These are phyloP conservation scores for Drosophila subsilvestris DNA, from an alignment of 2,888 invertebrate species.

Conservation along the genomic window DNA sequence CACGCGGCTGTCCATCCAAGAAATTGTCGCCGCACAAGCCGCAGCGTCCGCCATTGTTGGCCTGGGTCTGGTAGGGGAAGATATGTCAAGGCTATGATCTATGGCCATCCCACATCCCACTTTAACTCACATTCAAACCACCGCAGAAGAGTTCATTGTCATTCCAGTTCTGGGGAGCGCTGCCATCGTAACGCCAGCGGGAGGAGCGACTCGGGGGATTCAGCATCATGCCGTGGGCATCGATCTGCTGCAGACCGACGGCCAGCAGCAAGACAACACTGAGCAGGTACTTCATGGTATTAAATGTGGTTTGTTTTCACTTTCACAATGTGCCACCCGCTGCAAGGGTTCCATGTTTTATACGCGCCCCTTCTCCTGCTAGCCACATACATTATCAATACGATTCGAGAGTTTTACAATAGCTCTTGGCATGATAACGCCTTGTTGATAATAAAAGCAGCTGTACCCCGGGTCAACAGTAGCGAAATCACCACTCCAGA, in stretches of 20 bases:
- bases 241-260: constrained; percentile 57
- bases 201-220: constrained; percentile 86
- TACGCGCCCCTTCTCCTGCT: constrained; percentile 30
- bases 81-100: too few relatives aligned
- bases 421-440: constrained; percentile 29
- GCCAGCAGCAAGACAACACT: constrained; percentile 55
- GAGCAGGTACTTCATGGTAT: constrained; percentile 58
- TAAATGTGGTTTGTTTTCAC: constrained; percentile 44
- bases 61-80: constrained; percentile 79
- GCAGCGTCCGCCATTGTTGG: constrained; percentile 84
- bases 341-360: constrained; percentile 12
- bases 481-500: constrained; percentile 9
- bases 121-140: constrained; percentile 81
- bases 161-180: constrained; percentile 85
- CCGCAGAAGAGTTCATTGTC: constrained; percentile 86
- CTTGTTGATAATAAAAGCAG: constrained; percentile 22
- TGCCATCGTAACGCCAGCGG: constrained; percentile 85
- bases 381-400: constrained; percentile 29
- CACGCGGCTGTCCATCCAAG: constrained; percentile 83
- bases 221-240: constrained; percentile 86
- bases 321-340: constrained; percentile 54
- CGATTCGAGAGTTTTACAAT: constrained; percentile 60
- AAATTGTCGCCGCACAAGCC: constrained; percentile 86
- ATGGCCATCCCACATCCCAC: too few relatives aligned
- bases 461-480: constrained; percentile 19